These are phyloP conservation scores for Upupa epops DNA, from an alignment of 2,113 vertebrate genomes.

Conservation along the genomic window DNA sequence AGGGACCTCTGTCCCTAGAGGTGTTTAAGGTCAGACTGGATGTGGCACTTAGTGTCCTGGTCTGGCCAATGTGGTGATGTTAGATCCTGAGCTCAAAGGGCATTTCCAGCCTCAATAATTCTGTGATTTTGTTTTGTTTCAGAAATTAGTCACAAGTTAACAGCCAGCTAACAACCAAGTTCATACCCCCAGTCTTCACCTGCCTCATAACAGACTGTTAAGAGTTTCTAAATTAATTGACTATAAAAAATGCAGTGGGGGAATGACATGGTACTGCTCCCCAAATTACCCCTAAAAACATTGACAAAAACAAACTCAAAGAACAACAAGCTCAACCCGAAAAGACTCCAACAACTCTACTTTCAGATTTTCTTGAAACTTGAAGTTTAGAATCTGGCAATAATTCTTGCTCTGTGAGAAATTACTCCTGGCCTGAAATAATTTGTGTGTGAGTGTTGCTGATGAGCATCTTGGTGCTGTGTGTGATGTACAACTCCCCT, in stretches of 20 bases:
- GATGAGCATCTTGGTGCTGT: neutral
- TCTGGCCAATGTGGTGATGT: too few relatives aligned
- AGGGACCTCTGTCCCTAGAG: too few relatives aligned
- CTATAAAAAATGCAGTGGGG: neutral
- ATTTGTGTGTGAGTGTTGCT: neutral
- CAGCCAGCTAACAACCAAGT: neutral
- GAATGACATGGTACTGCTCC: too few relatives aligned
- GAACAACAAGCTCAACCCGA: neutral
- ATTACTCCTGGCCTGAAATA: neutral
- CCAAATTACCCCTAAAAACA: too few relatives aligned
- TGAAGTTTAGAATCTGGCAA: neutral
- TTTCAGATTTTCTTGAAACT: neutral
- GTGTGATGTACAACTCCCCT: neutral
- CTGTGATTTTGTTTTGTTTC: too few relatives aligned
- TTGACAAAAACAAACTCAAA: too few relatives aligned
- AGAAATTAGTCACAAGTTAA: neutral
- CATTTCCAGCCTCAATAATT: too few relatives aligned
- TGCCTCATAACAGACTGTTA: neutral
- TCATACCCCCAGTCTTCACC: neutral
- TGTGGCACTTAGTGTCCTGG: too few relatives aligned
- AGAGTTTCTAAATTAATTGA: neutral
- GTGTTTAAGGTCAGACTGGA: too few relatives aligned
- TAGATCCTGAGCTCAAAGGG: too few relatives aligned
- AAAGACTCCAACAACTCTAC: neutral
- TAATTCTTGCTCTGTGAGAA: neutral